Evolutionary conservation across 2,888 invertebrate genomes (phyloP).

Genomic region (Polietes domitor): DNA sequence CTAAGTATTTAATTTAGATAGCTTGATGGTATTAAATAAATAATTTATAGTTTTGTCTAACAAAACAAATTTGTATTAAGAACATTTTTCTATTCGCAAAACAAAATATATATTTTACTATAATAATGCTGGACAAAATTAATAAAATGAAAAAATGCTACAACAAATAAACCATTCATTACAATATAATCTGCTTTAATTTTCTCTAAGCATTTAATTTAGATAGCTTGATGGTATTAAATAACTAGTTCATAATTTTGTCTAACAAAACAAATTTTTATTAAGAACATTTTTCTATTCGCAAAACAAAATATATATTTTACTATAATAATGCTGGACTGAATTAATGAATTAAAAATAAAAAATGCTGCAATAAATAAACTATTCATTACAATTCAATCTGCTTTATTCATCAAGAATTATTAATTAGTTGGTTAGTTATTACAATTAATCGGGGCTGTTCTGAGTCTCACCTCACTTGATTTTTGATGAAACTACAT

Average conservation of each 20-base stretch:
- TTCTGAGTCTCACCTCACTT: too few species aligned
- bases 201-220: too few species aligned
- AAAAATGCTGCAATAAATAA: background rate
- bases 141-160: background rate
- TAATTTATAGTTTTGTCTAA: background rate
- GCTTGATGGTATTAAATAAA: conserved; percentile 8
- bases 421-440: too few species aligned
- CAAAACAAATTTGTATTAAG: background rate
- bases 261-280: conserved; percentile 2
- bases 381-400: too few species aligned
- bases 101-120: conserved; percentile 12
- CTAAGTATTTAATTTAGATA: conserved; percentile 24
- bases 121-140: background rate
- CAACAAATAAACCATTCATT: too few species aligned
- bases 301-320: conserved; percentile 12
- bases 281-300: background rate
- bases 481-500: too few species aligned
- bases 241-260: background rate
- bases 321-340: background rate
- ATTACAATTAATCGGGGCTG: too few species aligned
- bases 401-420: too few species aligned
- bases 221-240: too few species aligned
- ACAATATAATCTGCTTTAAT: too few species aligned
- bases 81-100: background rate
- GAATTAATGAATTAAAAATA: background rate